Conservation (phyloP, 2,888 invertebrate species). For the Acrocera orbiculus region DNA sequence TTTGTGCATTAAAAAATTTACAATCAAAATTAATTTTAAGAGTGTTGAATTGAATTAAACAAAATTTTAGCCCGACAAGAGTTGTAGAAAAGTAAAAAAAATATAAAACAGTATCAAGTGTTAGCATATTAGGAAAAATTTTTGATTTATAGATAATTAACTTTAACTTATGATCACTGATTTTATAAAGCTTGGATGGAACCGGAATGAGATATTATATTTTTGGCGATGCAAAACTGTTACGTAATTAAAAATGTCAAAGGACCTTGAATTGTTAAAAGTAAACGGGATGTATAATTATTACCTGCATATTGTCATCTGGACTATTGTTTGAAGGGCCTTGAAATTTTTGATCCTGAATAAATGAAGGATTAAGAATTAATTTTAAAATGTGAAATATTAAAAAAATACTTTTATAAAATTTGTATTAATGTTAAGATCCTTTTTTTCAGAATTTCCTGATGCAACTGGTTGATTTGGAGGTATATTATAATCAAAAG, state of each 20-base stretch:
- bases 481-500: conserved; percentile 46
- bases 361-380: conserved; percentile 11
- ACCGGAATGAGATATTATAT: too few relatives aligned
- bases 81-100: background rate
- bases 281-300: too few relatives aligned
- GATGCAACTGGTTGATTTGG: conserved; percentile 28
- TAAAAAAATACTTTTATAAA: conserved; percentile 34
- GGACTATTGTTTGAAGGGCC: conserved; percentile 46
- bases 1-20: conserved; percentile 1
- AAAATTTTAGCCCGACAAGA: too few relatives aligned
- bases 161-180: too few relatives aligned
- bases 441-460: conserved; percentile 37
- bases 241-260: background rate
- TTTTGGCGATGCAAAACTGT: too few relatives aligned
- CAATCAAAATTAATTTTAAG: too few relatives aligned
- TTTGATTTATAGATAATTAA: too few relatives aligned
- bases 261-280: background rate
- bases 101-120: too few relatives aligned
- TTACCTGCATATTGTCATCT: conserved; percentile 55
- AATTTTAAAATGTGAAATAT: conserved; percentile 2
- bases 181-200: too few relatives aligned
- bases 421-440: conserved; percentile 40
- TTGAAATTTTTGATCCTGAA: conserved; percentile 46
- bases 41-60: too few relatives aligned
- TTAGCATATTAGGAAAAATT: too few relatives aligned